Evolutionary conservation across 2,888 invertebrate genomes (phyloP), one percentile per base, ranked within the genome.

Genomic region (Lottia gigantea): DNA sequence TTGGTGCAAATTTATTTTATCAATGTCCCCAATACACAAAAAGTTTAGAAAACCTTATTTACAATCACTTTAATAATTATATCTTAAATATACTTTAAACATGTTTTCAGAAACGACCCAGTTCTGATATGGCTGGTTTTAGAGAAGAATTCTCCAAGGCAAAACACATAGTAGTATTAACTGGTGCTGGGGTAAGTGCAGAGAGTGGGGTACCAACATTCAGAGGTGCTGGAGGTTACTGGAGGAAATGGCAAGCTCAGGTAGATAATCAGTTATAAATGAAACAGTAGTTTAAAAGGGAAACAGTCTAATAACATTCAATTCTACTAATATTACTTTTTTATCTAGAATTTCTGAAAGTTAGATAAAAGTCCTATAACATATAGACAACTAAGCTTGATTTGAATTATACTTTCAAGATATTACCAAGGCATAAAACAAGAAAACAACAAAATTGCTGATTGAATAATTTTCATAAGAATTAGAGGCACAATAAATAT

Each of bases 181-280:
- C 94, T 62, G 89, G 89, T 11, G 94, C 94, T 65, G 94, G 94
- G 70, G 91, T 94, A 55, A 94, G 94, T 79, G 94, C 94, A 0
- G 94, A 94, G 88, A 95, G 95, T 75, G 95, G 95, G 65, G 93
- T 96, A 76, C 95, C 95, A 12, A 95, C 95, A 7, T 95, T 95
- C 88, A 90, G 95, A 75, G 95, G 95, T 16, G 91, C 92, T 23
- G 94, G 94, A 19, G 95, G 95, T 0, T 91, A 92, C 73, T 95
- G 95, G 95, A 91, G 95, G 80, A 93, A 91, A 79, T 93, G 94
- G 87, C 91, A 91, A 76, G 92, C 94, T 0, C 90, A 92, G 61
- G 88, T 88, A 71, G 47, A 67, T 62, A 6, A 31, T 31, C 6
- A 31, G 31, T 40, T 8, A 40, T 11, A 11, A 8, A 11, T 8